A percentile compares a stretch with the other conserved stretches of the same genome.
Conservation (phyloP, 2,888 invertebrate species). For the Orthosia gracilis region DNA sequence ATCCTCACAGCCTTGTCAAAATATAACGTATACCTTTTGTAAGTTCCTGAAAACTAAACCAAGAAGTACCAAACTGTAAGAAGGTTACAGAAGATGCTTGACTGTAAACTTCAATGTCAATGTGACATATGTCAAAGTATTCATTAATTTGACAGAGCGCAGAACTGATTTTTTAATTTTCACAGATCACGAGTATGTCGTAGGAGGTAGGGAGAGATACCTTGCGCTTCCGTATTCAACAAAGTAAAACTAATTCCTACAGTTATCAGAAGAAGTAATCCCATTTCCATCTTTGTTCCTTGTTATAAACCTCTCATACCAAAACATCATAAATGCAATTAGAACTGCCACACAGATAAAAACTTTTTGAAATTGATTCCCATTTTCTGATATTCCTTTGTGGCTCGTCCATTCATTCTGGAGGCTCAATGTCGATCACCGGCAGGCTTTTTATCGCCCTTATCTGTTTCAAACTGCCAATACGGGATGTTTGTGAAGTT, state of each 20-base stretch:
- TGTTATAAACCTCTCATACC: background rate
- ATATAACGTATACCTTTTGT: background rate
- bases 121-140: too few relatives aligned
- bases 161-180: too few relatives aligned
- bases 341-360: constrained; percentile 45
- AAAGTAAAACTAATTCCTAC: background rate
- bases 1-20: background rate
- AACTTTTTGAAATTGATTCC: constrained; percentile 61
- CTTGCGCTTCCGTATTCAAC: too few relatives aligned
- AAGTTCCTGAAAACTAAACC: background rate
- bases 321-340: constrained; percentile 39
- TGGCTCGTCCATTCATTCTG: constrained; percentile 52
- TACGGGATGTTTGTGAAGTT: constrained; percentile 64
- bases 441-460: constrained; percentile 64
- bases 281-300: background rate
- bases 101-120: too few relatives aligned
- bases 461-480: constrained; percentile 68
- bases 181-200: too few relatives aligned
- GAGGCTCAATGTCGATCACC: constrained; percentile 63
- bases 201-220: too few relatives aligned
- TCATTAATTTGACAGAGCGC: too few relatives aligned
- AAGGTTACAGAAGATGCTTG: too few relatives aligned
- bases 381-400: constrained; percentile 60
- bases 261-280: background rate
- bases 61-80: background rate